phyloP scores from a whole-genome alignment of 2,113 vertebrate genomes.

The Cettia cetti region DNA sequence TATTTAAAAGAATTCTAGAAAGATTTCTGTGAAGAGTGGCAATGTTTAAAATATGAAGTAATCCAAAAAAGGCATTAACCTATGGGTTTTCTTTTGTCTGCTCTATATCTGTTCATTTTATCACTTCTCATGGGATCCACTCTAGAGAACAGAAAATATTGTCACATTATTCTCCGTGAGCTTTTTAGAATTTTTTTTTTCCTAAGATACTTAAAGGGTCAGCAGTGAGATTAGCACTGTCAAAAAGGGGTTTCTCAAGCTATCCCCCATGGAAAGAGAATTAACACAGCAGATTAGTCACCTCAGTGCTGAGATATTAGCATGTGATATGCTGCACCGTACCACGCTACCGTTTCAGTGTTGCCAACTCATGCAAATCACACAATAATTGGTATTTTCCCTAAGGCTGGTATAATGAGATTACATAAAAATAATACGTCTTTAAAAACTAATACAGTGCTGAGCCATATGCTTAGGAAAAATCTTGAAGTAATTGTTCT shows the following conservation, averaged over 20 bases:
- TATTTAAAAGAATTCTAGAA: neutral
- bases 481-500: neutral
- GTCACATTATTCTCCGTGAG: neutral
- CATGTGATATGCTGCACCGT: neutral
- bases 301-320: constrained; percentile 1
- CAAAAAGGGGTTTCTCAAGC: neutral
- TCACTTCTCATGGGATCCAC: neutral
- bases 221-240: neutral
- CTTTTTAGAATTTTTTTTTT: neutral
- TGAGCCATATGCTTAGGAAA: constrained; percentile 22
- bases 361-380: constrained; percentile 60
- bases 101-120: neutral
- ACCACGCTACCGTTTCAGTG: neutral
- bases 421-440: constrained; percentile 49
- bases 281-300: constrained; percentile 45
- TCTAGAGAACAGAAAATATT: neutral
- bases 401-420: constrained; percentile 47
- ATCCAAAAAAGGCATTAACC: neutral
- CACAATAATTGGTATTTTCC: constrained; percentile 61
- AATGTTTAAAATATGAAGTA: neutral
- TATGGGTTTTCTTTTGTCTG: neutral
- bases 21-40: neutral
- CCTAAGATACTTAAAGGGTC: neutral
- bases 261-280: neutral
- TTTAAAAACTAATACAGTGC: constrained; percentile 48